Conservation (phyloP, 1,140 invertebrate genomes). For the Ostrea denselamellosa region DNA sequence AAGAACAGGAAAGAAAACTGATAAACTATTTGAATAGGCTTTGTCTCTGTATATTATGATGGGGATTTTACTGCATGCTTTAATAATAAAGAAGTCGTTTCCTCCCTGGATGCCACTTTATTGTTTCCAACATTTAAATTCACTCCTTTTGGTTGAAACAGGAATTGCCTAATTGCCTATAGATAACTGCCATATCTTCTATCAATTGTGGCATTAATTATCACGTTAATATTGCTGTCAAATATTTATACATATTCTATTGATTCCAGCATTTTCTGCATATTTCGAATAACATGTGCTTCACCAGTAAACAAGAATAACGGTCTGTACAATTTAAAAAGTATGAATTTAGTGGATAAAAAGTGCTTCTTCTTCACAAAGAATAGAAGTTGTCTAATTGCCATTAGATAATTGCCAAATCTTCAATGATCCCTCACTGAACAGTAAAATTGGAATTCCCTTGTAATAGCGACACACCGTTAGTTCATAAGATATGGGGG, state of each 20-base stretch:
- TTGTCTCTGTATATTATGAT: not conserved
- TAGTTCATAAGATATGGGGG: too few relatives aligned
- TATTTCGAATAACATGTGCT: not conserved
- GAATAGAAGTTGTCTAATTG: too few relatives aligned
- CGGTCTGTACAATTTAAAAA: too few relatives aligned
- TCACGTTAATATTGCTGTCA: not conserved
- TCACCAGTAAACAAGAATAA: too few relatives aligned
- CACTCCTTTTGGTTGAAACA: not conserved
- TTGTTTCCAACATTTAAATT: not conserved
- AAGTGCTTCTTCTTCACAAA: too few relatives aligned
- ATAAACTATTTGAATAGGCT: not conserved
- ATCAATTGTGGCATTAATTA: not conserved
- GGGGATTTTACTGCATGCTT: not conserved
- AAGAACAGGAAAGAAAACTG: not conserved
- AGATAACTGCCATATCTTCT: not conserved
- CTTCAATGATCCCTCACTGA: not conserved
- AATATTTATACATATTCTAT: not conserved
- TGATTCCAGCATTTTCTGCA: not conserved
- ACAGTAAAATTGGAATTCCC: not conserved
- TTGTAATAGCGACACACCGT: not conserved
- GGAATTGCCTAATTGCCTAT: too few relatives aligned
- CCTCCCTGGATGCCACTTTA: not conserved
- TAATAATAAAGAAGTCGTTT: slow-evolving; percentile 4
- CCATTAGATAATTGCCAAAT: not conserved
- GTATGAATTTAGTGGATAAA: too few relatives aligned